Evolutionary conservation across 2,113 vertebrate species (phyloP).

Genomic region (Siniperca chuatsi): DNA sequence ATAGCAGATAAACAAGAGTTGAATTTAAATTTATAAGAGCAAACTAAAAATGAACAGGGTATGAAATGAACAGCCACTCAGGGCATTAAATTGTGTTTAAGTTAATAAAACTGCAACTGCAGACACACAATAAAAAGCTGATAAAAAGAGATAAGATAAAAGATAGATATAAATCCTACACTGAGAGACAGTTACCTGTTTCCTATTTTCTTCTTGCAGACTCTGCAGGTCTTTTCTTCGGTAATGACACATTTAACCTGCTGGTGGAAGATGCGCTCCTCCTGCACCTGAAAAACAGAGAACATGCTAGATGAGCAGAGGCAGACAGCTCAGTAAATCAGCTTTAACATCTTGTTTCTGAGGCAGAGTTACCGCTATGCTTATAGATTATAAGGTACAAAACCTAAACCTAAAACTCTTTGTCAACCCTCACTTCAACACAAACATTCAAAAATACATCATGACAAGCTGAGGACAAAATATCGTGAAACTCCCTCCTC

Average conservation of each 20-base stretch:
- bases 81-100: neutral
- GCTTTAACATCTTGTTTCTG: neutral
- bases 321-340: neutral
- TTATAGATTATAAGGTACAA: no score
- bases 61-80: conserved; percentile 8
- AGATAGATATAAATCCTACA: neutral
- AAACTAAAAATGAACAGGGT: neutral
- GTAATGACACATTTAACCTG: conserved; percentile 99
- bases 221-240: conserved; percentile 97
- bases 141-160: neutral
- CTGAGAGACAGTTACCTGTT: conserved; percentile 87
- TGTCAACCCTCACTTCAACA: neutral
- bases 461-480: neutral
- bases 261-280: conserved; percentile 97
- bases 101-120: neutral
- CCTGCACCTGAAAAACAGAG: conserved; percentile 88
- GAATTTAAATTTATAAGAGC: neutral
- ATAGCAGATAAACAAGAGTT: neutral
- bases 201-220: conserved; percentile 99
- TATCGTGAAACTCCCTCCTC: neutral
- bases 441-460: neutral
- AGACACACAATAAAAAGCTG: neutral
- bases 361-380: neutral
- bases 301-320: neutral
- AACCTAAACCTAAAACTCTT: neutral